Evolutionary conservation across 2,797 vertebrate species (phyloP).

Genomic region (Naso thynnoides): DNA sequence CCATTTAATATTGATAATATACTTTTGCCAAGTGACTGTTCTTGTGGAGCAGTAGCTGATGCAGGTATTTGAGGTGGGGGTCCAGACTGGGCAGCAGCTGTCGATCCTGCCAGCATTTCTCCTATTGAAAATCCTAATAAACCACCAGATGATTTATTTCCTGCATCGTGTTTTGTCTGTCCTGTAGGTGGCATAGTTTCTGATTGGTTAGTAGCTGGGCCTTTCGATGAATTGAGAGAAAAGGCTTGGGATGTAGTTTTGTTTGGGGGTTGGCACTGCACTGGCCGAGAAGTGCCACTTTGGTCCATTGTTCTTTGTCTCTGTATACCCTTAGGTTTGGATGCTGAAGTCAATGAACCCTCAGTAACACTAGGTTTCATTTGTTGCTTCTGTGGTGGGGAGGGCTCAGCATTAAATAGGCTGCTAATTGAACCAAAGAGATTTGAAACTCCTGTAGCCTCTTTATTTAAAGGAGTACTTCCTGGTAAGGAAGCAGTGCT

Average conservation of each 20-base stretch:
- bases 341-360: slow-evolving; percentile 56
- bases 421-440: slow-evolving; percentile 89
- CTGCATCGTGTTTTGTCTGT: slow-evolving; percentile 76
- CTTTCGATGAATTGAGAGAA: slow-evolving; percentile 49
- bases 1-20: slow-evolving; percentile 77
- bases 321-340: slow-evolving; percentile 71
- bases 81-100: slow-evolving; percentile 67
- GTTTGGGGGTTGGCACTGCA: slow-evolving; percentile 55
- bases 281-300: slow-evolving; percentile 35
- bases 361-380: slow-evolving; percentile 69
- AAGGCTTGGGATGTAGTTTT: slow-evolving; percentile 73
- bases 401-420: slow-evolving; percentile 87
- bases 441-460: slow-evolving; percentile 83
- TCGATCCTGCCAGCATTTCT: slow-evolving; percentile 80
- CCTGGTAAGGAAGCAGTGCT: slow-evolving; percentile 57
- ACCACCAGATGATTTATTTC: slow-evolving; percentile 76
- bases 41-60: slow-evolving; percentile 56
- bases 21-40: slow-evolving; percentile 76
- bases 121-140: slow-evolving; percentile 88
- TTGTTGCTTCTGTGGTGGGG: slow-evolving; percentile 71
- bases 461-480: slow-evolving; percentile 78
- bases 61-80: slow-evolving; percentile 41
- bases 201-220: slow-evolving; percentile 52
- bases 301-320: slow-evolving; percentile 77
- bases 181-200: slow-evolving; percentile 58